phyloP scores from a whole-genome alignment of 2,888 invertebrate species.

The Xylota segnis region DNA sequence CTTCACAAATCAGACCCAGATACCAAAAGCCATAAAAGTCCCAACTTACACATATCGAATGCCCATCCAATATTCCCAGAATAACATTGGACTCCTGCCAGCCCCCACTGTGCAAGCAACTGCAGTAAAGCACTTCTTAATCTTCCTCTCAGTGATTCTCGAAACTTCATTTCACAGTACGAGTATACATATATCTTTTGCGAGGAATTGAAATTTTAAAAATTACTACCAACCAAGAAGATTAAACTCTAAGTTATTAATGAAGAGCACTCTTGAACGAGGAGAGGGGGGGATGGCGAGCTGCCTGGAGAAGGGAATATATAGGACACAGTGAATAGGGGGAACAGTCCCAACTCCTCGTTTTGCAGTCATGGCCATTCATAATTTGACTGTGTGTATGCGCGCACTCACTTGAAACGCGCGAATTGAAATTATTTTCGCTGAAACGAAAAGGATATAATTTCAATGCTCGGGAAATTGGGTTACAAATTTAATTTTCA shows the following conservation, averaged over 20 bases:
- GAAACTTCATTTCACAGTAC: constrained; percentile 31
- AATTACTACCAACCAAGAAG: constrained; percentile 67
- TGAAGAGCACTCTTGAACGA: constrained; percentile 56
- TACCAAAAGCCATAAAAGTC: background rate
- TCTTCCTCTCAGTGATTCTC: constrained; percentile 43
- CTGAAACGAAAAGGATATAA: constrained; percentile 56
- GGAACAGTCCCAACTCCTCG: constrained; percentile 26
- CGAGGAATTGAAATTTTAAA: constrained; percentile 67
- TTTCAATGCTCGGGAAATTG: constrained; percentile 61
- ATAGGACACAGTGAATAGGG: background rate
- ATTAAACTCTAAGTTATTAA: constrained; percentile 76
- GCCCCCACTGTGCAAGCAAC: constrained; percentile 48
- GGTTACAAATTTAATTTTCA: constrained; percentile 67
- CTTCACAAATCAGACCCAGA: background rate
- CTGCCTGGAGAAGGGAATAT: too few species aligned
- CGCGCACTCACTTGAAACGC: constrained; percentile 56
- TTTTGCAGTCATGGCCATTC: constrained; percentile 43
- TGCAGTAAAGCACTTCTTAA: constrained; percentile 51
- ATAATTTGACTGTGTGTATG: constrained; percentile 21
- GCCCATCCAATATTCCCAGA: background rate
- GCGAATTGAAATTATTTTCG: constrained; percentile 63
- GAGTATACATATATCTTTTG: constrained; percentile 20
- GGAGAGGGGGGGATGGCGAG: too few species aligned
- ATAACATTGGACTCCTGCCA: constrained; percentile 2
- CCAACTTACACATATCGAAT: background rate